phyloP scores from a whole-genome alignment of 2,797 vertebrate genomes.

The Sparus aurata region DNA sequence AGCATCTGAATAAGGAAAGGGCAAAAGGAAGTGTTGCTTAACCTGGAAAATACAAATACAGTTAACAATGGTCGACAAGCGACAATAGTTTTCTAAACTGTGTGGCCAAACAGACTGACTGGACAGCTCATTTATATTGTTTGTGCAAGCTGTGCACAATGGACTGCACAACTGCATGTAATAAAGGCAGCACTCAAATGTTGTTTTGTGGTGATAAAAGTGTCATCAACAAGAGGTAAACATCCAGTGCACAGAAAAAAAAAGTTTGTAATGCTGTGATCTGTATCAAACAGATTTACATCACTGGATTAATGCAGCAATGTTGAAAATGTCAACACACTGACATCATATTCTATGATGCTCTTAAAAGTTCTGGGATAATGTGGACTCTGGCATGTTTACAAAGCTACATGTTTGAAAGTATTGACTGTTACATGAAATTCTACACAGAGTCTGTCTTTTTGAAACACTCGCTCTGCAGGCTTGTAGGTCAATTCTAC shows the following conservation, averaged over 20 bases:
- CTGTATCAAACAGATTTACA: conserved; percentile 5
- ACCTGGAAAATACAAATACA: background rate
- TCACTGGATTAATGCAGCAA: background rate
- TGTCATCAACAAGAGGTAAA: background rate
- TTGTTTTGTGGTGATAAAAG: background rate
- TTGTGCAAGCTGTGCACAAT: background rate
- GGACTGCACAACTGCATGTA: background rate
- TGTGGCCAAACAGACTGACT: background rate
- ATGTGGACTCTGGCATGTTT: background rate
- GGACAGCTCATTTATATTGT: background rate
- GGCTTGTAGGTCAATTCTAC: background rate
- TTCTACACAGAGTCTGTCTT: background rate
- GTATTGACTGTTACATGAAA: background rate
- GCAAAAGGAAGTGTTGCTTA: background rate
- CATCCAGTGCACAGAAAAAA: background rate
- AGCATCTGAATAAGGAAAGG: background rate
- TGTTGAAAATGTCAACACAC: background rate
- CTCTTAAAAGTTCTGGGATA: background rate
- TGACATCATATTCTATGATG: background rate
- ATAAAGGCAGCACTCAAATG: background rate
- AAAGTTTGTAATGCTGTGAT: background rate
- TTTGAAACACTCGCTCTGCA: background rate
- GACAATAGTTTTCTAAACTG: background rate
- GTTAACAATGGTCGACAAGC: background rate
- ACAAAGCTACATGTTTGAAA: background rate